phyloP scores from a whole-genome alignment of 2,888 invertebrate genomes.

The Monoplex corrugatus region DNA sequence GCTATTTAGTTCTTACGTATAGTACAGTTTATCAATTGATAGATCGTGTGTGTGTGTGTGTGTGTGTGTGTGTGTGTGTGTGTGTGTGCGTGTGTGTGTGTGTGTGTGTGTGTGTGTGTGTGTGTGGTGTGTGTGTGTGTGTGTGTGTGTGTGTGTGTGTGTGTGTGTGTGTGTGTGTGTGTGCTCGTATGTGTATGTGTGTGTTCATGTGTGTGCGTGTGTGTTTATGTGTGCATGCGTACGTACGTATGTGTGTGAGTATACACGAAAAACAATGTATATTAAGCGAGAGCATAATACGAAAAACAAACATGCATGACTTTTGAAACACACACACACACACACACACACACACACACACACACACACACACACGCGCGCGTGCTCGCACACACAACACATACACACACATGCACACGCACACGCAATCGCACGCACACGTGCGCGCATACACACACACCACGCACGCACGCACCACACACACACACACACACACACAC shows the following conservation, averaged over 20 bases:
- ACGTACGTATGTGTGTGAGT: too few relatives aligned
- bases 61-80: too few relatives aligned
- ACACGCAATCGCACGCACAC: not conserved
- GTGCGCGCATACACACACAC: not conserved
- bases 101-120: not conserved
- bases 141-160: not conserved
- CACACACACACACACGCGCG: not conserved
- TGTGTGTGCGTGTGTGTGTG: too few relatives aligned
- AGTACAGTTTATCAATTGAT: too few relatives aligned
- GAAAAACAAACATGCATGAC: too few relatives aligned
- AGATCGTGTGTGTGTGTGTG: too few relatives aligned
- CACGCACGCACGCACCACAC: not conserved
- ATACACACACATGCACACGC: not conserved
- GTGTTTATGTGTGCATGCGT: not conserved
- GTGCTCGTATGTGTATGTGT: not conserved
- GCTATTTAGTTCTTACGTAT: too few relatives aligned
- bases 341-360: too few relatives aligned
- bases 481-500: too few relatives aligned
- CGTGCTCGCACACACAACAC: not conserved
- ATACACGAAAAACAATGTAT: too few relatives aligned
- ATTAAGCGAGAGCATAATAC: too few relatives aligned
- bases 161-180: not conserved
- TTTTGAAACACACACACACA: too few relatives aligned
- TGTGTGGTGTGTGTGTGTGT: not conserved
- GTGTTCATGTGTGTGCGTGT: constrained; percentile 11